Percentiles rank a stretch among this genome's conserved stretches.
phyloP scores from a whole-genome alignment of 2,888 invertebrate genomes.

The Liodrosophila aerea region DNA sequence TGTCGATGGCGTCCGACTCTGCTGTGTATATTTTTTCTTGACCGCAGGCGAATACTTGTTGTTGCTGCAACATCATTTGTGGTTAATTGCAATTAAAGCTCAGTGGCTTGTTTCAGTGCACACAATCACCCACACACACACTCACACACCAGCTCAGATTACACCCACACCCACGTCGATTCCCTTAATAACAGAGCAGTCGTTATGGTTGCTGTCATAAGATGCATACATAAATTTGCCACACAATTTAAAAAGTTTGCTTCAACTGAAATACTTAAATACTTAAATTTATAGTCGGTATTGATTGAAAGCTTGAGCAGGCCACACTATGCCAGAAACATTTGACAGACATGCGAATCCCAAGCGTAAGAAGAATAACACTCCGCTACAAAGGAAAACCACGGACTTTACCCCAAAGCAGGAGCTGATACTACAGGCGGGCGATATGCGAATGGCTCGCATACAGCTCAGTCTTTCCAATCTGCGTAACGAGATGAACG shows the following conservation, averaged over 20 bases:
- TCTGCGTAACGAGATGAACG: constrained; percentile 52
- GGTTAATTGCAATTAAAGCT: constrained; percentile 73
- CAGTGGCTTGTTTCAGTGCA: constrained; percentile 57
- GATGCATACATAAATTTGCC: constrained; percentile 20
- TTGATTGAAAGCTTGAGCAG: background rate
- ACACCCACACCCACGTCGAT: constrained; percentile 6
- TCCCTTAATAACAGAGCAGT: background rate
- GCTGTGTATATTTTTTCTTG: constrained; percentile 13
- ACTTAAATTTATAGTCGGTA: constrained; percentile 38
- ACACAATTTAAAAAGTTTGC: constrained; percentile 15
- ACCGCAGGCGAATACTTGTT: constrained; percentile 37
- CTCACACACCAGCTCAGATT: too few species aligned
- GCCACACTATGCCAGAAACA: constrained; percentile 47
- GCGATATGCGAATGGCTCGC: constrained; percentile 53
- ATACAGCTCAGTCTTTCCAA: constrained; percentile 44
- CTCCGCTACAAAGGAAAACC: constrained; percentile 5
- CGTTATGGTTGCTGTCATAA: background rate
- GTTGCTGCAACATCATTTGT: constrained; percentile 62
- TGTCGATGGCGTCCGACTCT: constrained; percentile 1
- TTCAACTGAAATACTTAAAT: too few species aligned
- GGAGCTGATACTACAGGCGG: constrained; percentile 46
- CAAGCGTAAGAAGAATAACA: background rate
- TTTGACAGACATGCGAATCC: constrained; percentile 12
- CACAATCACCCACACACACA: constrained; percentile 38
- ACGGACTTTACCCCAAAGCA: constrained; percentile 46